Evolutionary conservation across 30 jellyfish, hydroid and myxozoan genomes (phyloP), one percentile per base, ranked within the genome.

Genomic region (Sanderia malayensis): DNA sequence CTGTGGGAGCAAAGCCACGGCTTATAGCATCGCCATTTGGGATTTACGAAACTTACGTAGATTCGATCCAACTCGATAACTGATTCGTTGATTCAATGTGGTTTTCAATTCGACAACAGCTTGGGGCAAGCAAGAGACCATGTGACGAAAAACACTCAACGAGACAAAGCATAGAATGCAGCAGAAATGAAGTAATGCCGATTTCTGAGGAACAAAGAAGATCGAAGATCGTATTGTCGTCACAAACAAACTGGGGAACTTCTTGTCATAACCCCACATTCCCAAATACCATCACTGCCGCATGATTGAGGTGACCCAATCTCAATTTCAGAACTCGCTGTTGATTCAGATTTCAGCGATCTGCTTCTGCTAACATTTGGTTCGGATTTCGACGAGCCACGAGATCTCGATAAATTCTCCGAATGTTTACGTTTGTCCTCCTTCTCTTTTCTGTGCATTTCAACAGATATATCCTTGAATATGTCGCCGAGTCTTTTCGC

Each of bases 401-500:
- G 87, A 11, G 87, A 70, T 60, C 75, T 76, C 27, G 92, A 71
- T 55, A 87, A 61, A 66, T 67, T 84, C 55, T 87, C 89, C 25
- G 86, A 72, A 82, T 90, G 98, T 64, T 80, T 70, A 23, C 85
- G 73, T 34, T 75, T 83, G 61, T 83, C 88, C 53, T 90, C 95
- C 41, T 83, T 90, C 57, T 90, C 98, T 52, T 63, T 67, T 63
- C 72, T 71, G 55, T 90, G 98, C 53, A 76, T 25, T 74, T 82
- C 95, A 20, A 74, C 83, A 22, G 95, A 83, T 0, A 90, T 82
- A 23, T 72, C 83, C 52, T 59, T 76, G 85, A 90, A 90, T 10
- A 90, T 70, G 46, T 90, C 94, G 67, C 86, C 86, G 37, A 90
- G 47, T 26, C 44, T 52, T 72, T 90, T 90, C 15, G 98, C 98